Evolutionary conservation across 2,888 invertebrate species (phyloP), one percentile per base, ranked within the genome.

Genomic region (Morpho achilles): DNA sequence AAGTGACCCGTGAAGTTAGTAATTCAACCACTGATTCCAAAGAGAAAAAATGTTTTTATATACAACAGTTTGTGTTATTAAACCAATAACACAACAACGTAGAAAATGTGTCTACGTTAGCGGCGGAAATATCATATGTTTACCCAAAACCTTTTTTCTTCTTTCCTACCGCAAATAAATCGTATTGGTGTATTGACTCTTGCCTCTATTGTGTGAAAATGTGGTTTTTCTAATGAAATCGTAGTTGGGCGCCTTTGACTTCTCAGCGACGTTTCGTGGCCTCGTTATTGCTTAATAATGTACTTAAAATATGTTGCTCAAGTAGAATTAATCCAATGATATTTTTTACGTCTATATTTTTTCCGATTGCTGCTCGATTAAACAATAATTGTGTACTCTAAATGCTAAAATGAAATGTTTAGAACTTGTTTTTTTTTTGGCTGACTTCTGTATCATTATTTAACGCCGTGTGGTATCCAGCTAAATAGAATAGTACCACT

Each of bases 91-190:
- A 44, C 10, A 52, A 52, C 8, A 52, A 16, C 16, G 16, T 32
- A 32, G 32, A 32, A 5, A 32, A 32, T 32, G 32, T 32, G 3
- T 32, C 32, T 5, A 32, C 32, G 32, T 3, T 32, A 32, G 4
- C 5, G 32, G 5, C 32, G 75, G 75, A 74, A 73, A 71, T 74
- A 71, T 69, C 22, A 54, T 47, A 54, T 48, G 42, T 54, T 54
- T 54, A 48, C 47, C 22, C 9, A 42, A 41, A 48, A 42, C 54
- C 9, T 9, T 45, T 16, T 54, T 54, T 23, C 42, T 54, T 48
- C 47, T 50, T 54, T 48, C 32, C 23, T 42, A 32, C 32, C 8
- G 32, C 23, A 54, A 48, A 54, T 48, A 54, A 47, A 23, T 47
- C 42, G 32, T 48, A 10, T 46, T 54, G 47, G 47, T 53, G 9